Conservation (phyloP, 2,888 invertebrate species). For the Netelia inedita region DNA sequence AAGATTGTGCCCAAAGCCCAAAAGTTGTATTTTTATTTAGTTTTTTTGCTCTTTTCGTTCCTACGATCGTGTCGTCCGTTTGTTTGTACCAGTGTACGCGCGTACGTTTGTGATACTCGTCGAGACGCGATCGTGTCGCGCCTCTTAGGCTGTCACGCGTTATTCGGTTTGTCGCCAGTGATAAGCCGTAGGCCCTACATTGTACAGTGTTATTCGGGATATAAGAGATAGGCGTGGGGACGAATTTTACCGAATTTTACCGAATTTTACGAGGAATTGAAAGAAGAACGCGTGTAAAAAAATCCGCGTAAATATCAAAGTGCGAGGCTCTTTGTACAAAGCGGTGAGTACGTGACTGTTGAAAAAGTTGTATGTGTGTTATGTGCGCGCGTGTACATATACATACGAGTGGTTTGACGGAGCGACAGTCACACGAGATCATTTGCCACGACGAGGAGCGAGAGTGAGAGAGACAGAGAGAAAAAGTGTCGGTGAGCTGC, state of each 20-base stretch:
- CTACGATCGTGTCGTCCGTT: not conserved
- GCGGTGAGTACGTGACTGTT: conserved; percentile 14
- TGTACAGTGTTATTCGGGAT: too few species aligned
- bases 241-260: too few species aligned
- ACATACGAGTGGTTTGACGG: not conserved
- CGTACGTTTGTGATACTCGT: not conserved
- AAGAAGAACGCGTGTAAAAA: too few species aligned
- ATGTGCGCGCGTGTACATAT: conserved; percentile 20
- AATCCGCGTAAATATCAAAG: too few species aligned
- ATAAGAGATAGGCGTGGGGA: too few species aligned
- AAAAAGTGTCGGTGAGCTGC: too few species aligned
- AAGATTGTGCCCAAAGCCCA: not conserved
- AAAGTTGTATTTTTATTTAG: not conserved
- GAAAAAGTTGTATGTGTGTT: not conserved
- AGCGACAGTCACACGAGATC: not conserved
- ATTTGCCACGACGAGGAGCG: not conserved
- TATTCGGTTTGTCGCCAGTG: conserved; percentile 18
- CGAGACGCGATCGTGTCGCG: conserved; percentile 11
- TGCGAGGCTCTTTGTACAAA: too few species aligned
- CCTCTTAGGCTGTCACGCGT: conserved; percentile 42
- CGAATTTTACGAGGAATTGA: too few species aligned
- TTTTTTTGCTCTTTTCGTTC: not conserved
- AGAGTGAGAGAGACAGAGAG: not conserved
- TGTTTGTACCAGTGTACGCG: not conserved
- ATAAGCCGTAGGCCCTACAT: conserved; percentile 28